phyloP scores from a whole-genome alignment of 1,140 invertebrate species.

The Andricus grossulariae region DNA sequence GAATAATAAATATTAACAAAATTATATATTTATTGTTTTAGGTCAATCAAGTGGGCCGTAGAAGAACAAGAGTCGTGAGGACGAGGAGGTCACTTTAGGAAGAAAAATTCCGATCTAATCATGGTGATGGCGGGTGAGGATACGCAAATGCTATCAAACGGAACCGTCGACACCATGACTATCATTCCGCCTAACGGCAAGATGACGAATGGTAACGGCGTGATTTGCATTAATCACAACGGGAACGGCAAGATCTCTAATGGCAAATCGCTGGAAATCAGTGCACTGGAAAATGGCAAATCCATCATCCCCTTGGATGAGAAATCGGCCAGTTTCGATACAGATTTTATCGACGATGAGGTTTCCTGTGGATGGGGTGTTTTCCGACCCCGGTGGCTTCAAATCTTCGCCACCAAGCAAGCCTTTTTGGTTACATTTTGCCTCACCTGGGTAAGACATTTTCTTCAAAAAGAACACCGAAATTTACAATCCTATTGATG shows the following conservation, averaged over 20 bases:
- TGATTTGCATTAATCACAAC: conserved; percentile 65
- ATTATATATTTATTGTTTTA: conserved; percentile 19
- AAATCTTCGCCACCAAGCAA: conserved; percentile 90
- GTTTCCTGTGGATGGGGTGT: conserved; percentile 83
- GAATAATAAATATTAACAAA: too few relatives aligned
- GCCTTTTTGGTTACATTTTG: conserved; percentile 92
- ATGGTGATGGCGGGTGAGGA: conserved; percentile 67
- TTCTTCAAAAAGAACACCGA: neutral
- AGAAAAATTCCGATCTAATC: conserved; percentile 22
- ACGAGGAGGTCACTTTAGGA: conserved; percentile 18
- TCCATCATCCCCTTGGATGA: conserved; percentile 56
- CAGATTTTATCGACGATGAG: conserved; percentile 73
- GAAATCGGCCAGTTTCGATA: conserved; percentile 65
- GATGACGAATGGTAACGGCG: conserved; percentile 65
- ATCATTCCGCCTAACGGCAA: conserved; percentile 67
- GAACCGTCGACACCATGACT: conserved; percentile 61
- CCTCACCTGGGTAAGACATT: conserved; percentile 82
- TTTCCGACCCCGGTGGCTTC: conserved; percentile 83
- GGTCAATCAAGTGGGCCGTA: conserved; percentile 34
- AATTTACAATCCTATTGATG: too few relatives aligned
- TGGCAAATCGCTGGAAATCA: conserved; percentile 65
- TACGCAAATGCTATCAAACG: conserved; percentile 64
- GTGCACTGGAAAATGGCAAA: conserved; percentile 62
- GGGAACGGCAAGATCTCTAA: conserved; percentile 69
- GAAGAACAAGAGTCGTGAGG: neutral